Evolutionary conservation across 2,797 vertebrate genomes (phyloP), one percentile per base, ranked within the genome.

Genomic region (Leptodactylus fallax): DNA sequence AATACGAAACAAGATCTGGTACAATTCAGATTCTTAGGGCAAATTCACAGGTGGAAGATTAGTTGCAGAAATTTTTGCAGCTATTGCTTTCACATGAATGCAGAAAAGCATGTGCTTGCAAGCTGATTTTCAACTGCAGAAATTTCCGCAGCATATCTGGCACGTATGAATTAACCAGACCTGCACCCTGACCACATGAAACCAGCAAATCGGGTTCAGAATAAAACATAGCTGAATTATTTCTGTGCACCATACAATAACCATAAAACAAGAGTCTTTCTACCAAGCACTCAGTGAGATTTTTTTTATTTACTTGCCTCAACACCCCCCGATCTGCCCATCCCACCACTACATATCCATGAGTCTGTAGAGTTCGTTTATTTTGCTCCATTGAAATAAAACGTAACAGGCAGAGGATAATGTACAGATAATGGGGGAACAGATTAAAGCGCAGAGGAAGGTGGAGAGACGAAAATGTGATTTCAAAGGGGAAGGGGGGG

Each of bases 381-480:
- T 86, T 89, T 85, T 82, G 58, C 83, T 90, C 79, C 72, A 67
- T 36, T 71, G 45, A 82, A 79, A 82, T 85, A 90, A 87, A 87
- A 87, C 76, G 27, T 85, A 77, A 85, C 81, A 87, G 83, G 87
- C 81, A 85, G 55, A 53, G 11, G 67, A 79, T 61, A 85, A 67
- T 49, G 51, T 61, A 85, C 74, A 85, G 74, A 65, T 60, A 65
- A 78, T 74, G 16, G 53, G 69, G 81, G 72, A 65, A 82, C 14
- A 78, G 79, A 80, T 82, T 25, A 87, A 36, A 85, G 55, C 14
- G 47, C 45, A 63, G 55, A 61, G 72, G 55, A 21, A 21, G 13
- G 8, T 72, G 83, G 23, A 80, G 63, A 61, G n/a, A 23, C 23
- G 2, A 51, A 19, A 25, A 79, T 23, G 63, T 45, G n/a, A 60